Percentiles rank a stretch among this genome's conserved stretches.
Evolutionary conservation across 2,888 invertebrate genomes (phyloP).

Genomic region (Drosophila monieri): DNA sequence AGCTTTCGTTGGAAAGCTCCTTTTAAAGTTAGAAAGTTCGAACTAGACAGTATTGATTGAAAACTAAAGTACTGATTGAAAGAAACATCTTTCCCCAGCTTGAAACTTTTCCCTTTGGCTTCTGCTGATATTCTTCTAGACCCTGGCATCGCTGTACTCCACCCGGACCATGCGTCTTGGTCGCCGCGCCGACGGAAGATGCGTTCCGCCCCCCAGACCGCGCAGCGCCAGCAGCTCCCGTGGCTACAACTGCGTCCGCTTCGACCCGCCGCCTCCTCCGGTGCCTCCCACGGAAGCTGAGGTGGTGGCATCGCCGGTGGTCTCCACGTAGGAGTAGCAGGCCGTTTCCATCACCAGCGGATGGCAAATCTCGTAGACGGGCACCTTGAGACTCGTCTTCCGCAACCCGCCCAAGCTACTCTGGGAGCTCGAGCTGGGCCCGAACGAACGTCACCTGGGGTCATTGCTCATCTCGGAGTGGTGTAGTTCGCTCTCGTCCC

Average conservation of each 20-base stretch:
- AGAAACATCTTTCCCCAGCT: not conserved
- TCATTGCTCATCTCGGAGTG: constrained; percentile 83
- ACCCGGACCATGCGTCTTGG: constrained; percentile 69
- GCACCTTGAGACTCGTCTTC: constrained; percentile 82
- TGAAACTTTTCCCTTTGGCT: not conserved
- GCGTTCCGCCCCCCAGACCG: constrained; percentile 53
- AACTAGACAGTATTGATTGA: not conserved
- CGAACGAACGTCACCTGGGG: constrained; percentile 86
- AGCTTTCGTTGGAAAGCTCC: no score
- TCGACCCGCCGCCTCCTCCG: constrained; percentile 36
- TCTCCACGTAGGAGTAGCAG: constrained; percentile 78
- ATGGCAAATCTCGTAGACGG: constrained; percentile 84
- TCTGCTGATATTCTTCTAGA: constrained; percentile 23
- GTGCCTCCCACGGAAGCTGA: not conserved
- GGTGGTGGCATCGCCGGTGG: constrained; percentile 39
- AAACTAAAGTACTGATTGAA: not conserved
- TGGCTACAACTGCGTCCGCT: constrained; percentile 79
- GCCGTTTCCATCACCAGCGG: constrained; percentile 84
- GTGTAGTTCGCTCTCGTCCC: constrained; percentile 86
- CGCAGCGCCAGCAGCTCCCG: constrained; percentile 60
- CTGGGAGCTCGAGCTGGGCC: constrained; percentile 82
- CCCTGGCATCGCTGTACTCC: constrained; percentile 70
- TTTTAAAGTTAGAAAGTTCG: no score
- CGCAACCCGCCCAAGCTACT: constrained; percentile 82
- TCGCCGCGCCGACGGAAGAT: constrained; percentile 53